Evolutionary conservation across 2,888 invertebrate species (phyloP), one percentile per base, ranked within the genome.

Genomic region (Glaucopsyche alexis): DNA sequence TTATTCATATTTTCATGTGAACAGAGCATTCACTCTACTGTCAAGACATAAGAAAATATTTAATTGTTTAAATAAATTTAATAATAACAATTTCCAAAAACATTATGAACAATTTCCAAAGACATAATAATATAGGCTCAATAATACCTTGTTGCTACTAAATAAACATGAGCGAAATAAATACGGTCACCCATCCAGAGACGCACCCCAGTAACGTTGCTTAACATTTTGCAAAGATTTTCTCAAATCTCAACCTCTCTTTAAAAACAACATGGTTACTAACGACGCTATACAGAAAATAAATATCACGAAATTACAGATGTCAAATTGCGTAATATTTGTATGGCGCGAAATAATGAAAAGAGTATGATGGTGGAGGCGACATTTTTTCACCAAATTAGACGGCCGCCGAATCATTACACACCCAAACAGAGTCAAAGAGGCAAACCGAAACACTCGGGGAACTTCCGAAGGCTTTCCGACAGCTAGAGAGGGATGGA

Each of bases 341-440:
- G 76, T 81, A 79, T 80, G 79, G 79, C 79, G 83, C 84, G 83
- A 85, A 82, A 83, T 79, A 84, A 86, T 86, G 83, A 87, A 85
- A 81, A 82, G 81, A 78, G 81, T 82, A 80, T 80, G 81, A 82
- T 82, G 83, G 85, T 83, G 83, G 78, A 79, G 82, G 82, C 81
- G 87, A 87, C 89, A 88, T 90, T 91, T 91, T 91, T 91, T 89
- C 88, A 87, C 82, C 85, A 87, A 90, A 91, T 91, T 91, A 90
- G 87, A 84, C 89, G 86, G 83, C 84, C 85, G 85, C 87, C 89
- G 86, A 92, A 91, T 92, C 89, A 91, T 91, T 92, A 90, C 90
- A 88, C 89, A 89, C 89, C 88, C 88, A 89, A 91, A 92, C 90
- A 89, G 87, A 91, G 90, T 88, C 90, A 88, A 89, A 91, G 91